These are phyloP conservation scores for Elysia chlorotica DNA, from an alignment of 1,140 invertebrate species.

Conservation along the genomic window DNA sequence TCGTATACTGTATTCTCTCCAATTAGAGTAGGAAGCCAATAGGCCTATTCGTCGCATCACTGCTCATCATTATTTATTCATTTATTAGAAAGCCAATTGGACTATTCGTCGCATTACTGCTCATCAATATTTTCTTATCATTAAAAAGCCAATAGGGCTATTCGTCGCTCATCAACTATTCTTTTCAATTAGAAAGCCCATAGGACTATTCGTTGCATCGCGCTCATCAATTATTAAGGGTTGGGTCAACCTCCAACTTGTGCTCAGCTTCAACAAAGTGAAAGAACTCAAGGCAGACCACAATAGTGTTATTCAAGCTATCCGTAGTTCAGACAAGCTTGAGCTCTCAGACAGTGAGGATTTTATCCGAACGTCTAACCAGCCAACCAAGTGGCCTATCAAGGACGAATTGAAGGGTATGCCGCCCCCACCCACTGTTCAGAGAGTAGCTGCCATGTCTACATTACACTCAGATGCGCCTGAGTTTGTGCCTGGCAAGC, in stretches of 20 bases:
- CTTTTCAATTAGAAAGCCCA: too few species aligned
- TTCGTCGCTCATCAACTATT: too few species aligned
- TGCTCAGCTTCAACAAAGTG: conserved; percentile 95
- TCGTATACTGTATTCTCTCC: too few species aligned
- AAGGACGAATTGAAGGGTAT: conserved; percentile 58
- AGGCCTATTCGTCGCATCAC: too few species aligned
- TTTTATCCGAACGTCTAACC: conserved; percentile 78
- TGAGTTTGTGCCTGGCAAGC: conserved; percentile 75
- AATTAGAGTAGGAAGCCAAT: too few species aligned
- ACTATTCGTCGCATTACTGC: too few species aligned
- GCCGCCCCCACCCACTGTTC: conserved; percentile 28
- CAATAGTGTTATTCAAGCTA: conserved; percentile 71
- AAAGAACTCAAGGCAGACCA: conserved; percentile 85
- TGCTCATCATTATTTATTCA: too few species aligned
- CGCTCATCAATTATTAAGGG: too few species aligned
- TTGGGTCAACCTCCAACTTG: conserved; percentile 88
- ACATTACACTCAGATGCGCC: conserved; percentile 82
- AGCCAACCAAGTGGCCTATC: conserved; percentile 88
- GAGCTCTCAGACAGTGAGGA: conserved; percentile 72
- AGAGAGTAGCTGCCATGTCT: conserved; percentile 29
- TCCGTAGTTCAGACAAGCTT: conserved; percentile 80
- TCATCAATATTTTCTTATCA: too few species aligned
- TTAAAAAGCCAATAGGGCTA: too few species aligned
- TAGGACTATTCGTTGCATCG: too few species aligned
- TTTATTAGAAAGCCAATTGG: too few species aligned